Evolutionary conservation across 2,113 vertebrate genomes (phyloP), one percentile per base, ranked within the genome.

Genomic region (Vanacampus margaritifer): DNA sequence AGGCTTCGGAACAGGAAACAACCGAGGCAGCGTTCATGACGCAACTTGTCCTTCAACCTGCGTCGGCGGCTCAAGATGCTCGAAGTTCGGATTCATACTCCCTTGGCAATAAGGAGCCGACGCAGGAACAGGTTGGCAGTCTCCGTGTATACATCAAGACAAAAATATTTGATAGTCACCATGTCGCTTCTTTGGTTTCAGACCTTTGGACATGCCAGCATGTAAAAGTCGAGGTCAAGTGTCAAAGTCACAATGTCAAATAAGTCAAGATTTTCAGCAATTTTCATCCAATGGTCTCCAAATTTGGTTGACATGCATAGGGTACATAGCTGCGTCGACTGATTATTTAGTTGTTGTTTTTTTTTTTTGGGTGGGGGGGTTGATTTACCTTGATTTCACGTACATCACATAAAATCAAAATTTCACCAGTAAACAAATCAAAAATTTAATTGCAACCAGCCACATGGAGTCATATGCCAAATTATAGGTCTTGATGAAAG

Each of bases 1-100:
- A 17, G 8, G 32, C 54, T 19, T 13, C 24, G 2, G 26, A 0
- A 9, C 26, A 57, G 14, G 54, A 57, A 16, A 32, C 28, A 9
- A 32, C 54, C 1, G 54, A 43, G 23, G 48, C 51, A 0, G 21
- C 5, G 0, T 58, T 1, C 26, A 1, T n/a, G 3, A n/a, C 56
- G 0, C 57, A 39, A 4, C 12, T 74, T 14, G 1, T 71, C 46
- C 28, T 72, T 39, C 67, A 70, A 46, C 37, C 69, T 0, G 65
- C 51, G 0, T 23, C 59, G 0, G 63, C 67, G 0, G 63, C 69
- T 26, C 75, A 65, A 2, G 62, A 67, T 1, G 35, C 17, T 17
- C 53, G 67, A 50, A 74, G 75, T 48, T 68, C 75, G 1, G 65
- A 76, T 36, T 79, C 51, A 19, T 59, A 61, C 45, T 1, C 3